Conservation (phyloP, 2,113 vertebrate genomes). For the Myocastor coypus region DNA sequence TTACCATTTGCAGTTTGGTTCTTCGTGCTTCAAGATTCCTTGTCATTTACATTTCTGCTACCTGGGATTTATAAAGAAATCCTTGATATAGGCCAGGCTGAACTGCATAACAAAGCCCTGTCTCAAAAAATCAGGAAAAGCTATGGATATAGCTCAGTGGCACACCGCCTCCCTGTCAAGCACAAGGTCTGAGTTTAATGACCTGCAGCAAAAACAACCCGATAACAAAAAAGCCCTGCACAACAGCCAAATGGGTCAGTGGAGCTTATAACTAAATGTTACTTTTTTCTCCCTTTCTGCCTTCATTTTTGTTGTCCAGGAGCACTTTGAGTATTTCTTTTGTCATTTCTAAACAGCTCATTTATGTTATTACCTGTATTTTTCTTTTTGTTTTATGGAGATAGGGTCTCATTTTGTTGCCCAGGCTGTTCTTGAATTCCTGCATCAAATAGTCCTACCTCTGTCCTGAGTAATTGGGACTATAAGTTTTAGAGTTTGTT, state of each 20-base stretch:
- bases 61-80: slow-evolving; percentile 13
- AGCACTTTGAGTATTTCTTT: slow-evolving; percentile 52
- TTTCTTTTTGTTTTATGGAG: background rate
- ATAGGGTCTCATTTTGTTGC: background rate
- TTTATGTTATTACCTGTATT: background rate
- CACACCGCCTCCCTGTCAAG: too few relatives aligned
- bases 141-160: too few relatives aligned
- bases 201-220: background rate
- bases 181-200: too few relatives aligned
- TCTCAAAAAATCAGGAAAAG: background rate
- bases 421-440: background rate
- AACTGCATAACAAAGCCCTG: background rate
- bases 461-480: background rate
- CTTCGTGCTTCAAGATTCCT: background rate
- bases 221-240: background rate
- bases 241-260: background rate
- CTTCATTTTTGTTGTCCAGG: slow-evolving; percentile 10
- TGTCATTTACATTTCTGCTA: slow-evolving; percentile 36
- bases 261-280: slow-evolving; percentile 39
- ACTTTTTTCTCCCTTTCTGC: background rate
- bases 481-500: background rate
- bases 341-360: background rate
- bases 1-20: slow-evolving; percentile 11
- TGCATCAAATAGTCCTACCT: background rate
- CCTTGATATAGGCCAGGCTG: background rate